phyloP scores from a whole-genome alignment of 2,797 vertebrate genomes.

The Sternotherus odoratus region DNA sequence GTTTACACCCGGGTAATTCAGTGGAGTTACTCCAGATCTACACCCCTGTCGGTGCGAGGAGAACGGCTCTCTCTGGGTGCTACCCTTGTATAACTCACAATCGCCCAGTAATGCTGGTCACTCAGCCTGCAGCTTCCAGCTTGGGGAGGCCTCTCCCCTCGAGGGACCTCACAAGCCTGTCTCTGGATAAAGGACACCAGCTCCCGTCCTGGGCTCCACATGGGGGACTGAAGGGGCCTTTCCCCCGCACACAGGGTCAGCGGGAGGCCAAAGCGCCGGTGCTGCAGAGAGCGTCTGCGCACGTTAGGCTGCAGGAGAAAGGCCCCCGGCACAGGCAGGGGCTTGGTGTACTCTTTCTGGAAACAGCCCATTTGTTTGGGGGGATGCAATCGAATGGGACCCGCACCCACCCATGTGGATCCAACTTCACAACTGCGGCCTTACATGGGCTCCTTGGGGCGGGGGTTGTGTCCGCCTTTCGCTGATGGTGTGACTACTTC shows the following conservation, averaged over 20 bases:
- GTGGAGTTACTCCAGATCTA: too few species aligned
- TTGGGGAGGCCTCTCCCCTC: neutral
- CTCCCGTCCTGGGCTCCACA: neutral
- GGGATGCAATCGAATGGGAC: neutral
- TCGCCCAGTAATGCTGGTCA: too few species aligned
- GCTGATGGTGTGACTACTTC: neutral
- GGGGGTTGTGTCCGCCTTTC: neutral
- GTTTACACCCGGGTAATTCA: too few species aligned
- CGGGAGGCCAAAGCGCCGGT: neutral
- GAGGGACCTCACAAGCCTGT: neutral
- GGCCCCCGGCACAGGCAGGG: neutral
- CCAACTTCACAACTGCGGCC: neutral
- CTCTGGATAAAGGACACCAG: neutral
- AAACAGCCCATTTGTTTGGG: neutral
- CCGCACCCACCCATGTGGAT: neutral
- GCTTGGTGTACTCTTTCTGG: neutral
- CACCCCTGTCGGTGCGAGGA: too few species aligned
- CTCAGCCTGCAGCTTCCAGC: neutral
- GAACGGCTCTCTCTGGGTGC: too few species aligned
- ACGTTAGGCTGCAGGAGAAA: neutral
- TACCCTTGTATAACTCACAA: too few species aligned
- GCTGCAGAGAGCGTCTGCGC: neutral
- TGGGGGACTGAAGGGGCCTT: too few species aligned
- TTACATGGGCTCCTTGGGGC: too few species aligned
- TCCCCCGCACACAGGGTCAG: neutral